Percentiles rank a stretch among this genome's conserved stretches.
These are phyloP conservation scores for Colletes gigas DNA, from an alignment of 1,140 invertebrate species.

Conservation along the genomic window DNA sequence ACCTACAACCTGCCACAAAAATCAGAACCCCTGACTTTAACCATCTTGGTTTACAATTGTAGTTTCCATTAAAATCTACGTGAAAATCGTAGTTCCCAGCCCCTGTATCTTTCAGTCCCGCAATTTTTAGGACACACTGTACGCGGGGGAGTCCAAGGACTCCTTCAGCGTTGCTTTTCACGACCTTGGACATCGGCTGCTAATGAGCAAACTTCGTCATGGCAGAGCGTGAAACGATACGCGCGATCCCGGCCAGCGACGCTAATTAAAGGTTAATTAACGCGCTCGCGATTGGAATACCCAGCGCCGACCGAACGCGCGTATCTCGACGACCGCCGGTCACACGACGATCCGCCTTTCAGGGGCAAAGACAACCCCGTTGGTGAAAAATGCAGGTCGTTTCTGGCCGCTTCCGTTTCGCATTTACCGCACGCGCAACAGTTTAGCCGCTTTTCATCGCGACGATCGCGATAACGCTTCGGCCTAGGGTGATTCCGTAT, in stretches of 20 bases:
- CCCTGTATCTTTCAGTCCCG: too few relatives aligned
- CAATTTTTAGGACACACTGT: too few relatives aligned
- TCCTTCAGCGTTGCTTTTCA: not conserved
- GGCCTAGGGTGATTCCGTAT: constrained; percentile 30
- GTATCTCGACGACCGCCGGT: not conserved
- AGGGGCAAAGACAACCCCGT: too few relatives aligned
- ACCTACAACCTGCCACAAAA: too few relatives aligned
- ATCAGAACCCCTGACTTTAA: too few relatives aligned
- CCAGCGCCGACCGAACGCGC: not conserved
- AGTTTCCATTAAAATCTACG: too few relatives aligned
- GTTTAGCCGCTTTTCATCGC: constrained; percentile 27
- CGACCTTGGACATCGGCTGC: constrained; percentile 1
- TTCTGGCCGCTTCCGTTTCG: not conserved
- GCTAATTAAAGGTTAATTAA: constrained; percentile 29
- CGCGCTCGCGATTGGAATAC: not conserved
- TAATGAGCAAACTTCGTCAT: constrained; percentile 29
- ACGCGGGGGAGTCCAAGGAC: too few relatives aligned
- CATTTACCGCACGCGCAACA: not conserved
- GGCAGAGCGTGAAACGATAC: constrained; percentile 13
- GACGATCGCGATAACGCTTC: constrained; percentile 20
- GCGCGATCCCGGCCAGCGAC: too few relatives aligned
- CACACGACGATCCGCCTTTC: not conserved
- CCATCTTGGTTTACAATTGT: too few relatives aligned
- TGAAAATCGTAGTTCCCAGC: too few relatives aligned
- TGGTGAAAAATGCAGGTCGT: not conserved